Percentiles rank a stretch among this genome's conserved stretches.
Evolutionary conservation across 2,888 invertebrate species (phyloP).

Genomic region (Zygaena filipendulae): DNA sequence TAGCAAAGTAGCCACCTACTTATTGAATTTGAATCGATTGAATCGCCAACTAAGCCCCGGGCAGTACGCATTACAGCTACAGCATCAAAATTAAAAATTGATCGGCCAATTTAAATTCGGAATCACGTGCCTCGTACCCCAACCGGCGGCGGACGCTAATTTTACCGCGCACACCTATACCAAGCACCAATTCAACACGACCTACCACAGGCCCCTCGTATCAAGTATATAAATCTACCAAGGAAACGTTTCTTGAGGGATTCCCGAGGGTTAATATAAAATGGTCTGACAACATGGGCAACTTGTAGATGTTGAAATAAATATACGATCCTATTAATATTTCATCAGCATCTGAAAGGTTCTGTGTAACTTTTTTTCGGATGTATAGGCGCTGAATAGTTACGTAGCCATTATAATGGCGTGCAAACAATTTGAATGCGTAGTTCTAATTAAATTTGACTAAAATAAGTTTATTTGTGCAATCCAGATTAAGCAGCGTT

Average conservation of each 20-base stretch:
- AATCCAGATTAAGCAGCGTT: too few species aligned
- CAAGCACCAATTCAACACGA: conserved; percentile 23
- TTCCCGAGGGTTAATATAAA: background rate
- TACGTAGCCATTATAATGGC: too few species aligned
- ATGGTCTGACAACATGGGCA: background rate
- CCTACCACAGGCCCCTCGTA: conserved; percentile 14
- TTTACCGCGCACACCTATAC: conserved; percentile 23
- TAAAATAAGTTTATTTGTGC: too few species aligned
- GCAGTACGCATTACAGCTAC: conserved; percentile 20
- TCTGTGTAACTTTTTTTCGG: too few species aligned
- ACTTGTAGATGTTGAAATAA: conserved; percentile 15
- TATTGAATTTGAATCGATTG: conserved; percentile 2
- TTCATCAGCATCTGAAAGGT: conserved; percentile 21
- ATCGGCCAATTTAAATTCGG: conserved; percentile 56
- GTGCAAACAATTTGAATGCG: too few species aligned
- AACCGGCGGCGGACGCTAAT: conserved; percentile 28
- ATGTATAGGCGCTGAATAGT: too few species aligned
- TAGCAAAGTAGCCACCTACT: conserved; percentile 1
- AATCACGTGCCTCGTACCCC: conserved; percentile 42
- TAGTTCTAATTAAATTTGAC: too few species aligned
- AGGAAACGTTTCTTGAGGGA: background rate
- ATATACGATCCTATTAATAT: conserved; percentile 21
- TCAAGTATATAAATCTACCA: background rate
- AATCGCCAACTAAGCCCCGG: conserved; percentile 1
- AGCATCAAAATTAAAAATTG: conserved; percentile 52